Percentiles rank a stretch among this genome's conserved stretches.
phyloP scores from a whole-genome alignment of 1,140 invertebrate species.

The Drosophila miranda region DNA sequence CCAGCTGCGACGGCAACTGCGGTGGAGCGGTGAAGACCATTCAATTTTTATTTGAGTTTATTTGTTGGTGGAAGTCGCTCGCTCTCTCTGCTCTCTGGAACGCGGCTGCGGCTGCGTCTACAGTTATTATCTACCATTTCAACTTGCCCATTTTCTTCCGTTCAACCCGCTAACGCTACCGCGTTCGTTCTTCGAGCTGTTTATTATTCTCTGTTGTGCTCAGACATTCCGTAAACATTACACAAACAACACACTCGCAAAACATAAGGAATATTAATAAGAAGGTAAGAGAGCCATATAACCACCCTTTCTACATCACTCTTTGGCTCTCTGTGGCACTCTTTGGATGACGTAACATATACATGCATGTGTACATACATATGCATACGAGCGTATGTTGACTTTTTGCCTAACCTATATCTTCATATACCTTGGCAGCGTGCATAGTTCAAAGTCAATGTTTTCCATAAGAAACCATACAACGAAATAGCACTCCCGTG shows the following conservation, averaged over 20 bases:
- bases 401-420: too few species aligned
- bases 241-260: constrained; percentile 39
- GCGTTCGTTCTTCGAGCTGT: constrained; percentile 15
- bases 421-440: constrained; percentile 8
- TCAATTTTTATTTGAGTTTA: constrained; percentile 66
- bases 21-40: constrained; percentile 22
- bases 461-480: constrained; percentile 36
- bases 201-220: constrained; percentile 75
- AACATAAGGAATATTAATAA: too few species aligned
- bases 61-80: constrained; percentile 43
- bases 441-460: constrained; percentile 72
- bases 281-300: too few species aligned
- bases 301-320: too few species aligned
- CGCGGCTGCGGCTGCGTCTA: constrained; percentile 21
- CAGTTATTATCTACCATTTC: constrained; percentile 59
- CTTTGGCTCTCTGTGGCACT: too few species aligned
- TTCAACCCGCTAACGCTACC: neutral
- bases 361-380: too few species aligned
- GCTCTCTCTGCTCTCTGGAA: too few species aligned
- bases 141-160: constrained; percentile 4
- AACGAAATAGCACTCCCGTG: neutral
- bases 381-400: too few species aligned
- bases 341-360: too few species aligned
- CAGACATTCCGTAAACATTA: constrained; percentile 77
- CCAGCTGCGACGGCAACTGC: constrained; percentile 28